Percentiles rank a stretch among this genome's conserved stretches.
These are phyloP conservation scores for Pilophorus perplexus DNA, from an alignment of 2,888 invertebrate species.

Conservation along the genomic window DNA sequence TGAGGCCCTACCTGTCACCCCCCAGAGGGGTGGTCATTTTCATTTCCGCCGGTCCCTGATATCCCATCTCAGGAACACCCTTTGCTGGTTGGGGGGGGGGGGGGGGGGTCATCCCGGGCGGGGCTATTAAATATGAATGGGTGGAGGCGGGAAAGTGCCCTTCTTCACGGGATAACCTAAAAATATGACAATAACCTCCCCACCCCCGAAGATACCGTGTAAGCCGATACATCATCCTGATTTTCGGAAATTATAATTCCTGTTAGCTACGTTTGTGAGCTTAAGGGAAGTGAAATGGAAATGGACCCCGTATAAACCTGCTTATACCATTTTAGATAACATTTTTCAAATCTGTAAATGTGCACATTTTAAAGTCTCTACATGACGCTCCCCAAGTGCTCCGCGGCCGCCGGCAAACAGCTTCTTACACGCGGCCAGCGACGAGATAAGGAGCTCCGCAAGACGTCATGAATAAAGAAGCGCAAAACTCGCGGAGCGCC, in stretches of 20 bases:
- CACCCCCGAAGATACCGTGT: constrained; percentile 15
- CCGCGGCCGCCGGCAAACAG: too few relatives aligned
- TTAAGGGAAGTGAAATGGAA: too few relatives aligned
- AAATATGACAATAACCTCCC: constrained; percentile 27
- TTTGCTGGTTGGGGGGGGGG: background rate
- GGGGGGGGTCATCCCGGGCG: background rate
- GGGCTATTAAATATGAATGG: too few relatives aligned
- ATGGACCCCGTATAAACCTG: too few relatives aligned
- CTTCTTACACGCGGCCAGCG: constrained; percentile 11
- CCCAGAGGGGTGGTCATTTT: constrained; percentile 33
- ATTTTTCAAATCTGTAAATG: too few relatives aligned
- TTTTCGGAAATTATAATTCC: constrained; percentile 41
- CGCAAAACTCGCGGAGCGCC: too few relatives aligned
- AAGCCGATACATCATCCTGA: constrained; percentile 29
- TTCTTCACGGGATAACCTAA: constrained; percentile 12
- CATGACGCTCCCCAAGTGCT: too few relatives aligned
- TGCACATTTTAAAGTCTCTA: too few relatives aligned
- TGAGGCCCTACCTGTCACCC: background rate
- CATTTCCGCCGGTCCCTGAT: constrained; percentile 30
- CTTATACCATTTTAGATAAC: too few relatives aligned
- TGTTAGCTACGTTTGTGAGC: too few relatives aligned
- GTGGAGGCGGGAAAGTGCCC: too few relatives aligned
- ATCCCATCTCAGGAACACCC: constrained; percentile 32
- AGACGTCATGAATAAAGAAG: constrained; percentile 25
- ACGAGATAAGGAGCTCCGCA: constrained; percentile 9